phyloP scores from a whole-genome alignment of 2,888 invertebrate genomes.

The Drosophila ustulata region DNA sequence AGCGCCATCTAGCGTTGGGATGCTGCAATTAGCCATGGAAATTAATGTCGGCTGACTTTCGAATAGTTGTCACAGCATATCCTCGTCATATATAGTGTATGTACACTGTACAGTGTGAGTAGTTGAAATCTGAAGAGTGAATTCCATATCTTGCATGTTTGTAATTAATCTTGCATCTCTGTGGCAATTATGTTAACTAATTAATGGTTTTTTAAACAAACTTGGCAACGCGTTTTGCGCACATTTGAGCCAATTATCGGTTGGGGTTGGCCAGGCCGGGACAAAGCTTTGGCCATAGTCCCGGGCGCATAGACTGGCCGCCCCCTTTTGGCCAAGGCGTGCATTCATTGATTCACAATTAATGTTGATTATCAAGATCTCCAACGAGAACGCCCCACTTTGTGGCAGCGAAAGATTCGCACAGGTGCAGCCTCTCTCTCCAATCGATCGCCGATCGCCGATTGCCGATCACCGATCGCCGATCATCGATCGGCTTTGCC shows the following conservation, averaged over 20 bases:
- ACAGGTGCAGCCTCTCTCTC: constrained; percentile 52
- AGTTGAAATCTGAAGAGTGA: constrained; percentile 29
- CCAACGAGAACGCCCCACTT: constrained; percentile 77
- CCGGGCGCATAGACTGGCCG: constrained; percentile 28
- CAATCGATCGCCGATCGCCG: constrained; percentile 44
- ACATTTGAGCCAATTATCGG: constrained; percentile 71
- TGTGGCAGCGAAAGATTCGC: constrained; percentile 66
- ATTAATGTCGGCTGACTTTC: constrained; percentile 51
- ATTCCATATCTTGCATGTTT: constrained; percentile 63
- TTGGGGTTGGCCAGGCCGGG: constrained; percentile 9
- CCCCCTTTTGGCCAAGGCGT: constrained; percentile 62
- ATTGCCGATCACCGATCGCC: constrained; percentile 34
- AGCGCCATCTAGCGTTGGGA: constrained; percentile 56
- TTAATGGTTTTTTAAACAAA: constrained; percentile 76
- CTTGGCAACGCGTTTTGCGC: constrained; percentile 78
- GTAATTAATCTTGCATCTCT: constrained; percentile 68
- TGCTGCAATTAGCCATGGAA: constrained; percentile 38
- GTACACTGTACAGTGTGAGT: not conserved
- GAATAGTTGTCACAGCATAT: constrained; percentile 52
- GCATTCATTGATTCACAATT: constrained; percentile 81
- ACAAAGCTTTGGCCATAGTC: constrained; percentile 20
- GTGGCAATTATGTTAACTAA: constrained; percentile 68
- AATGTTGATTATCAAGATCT: constrained; percentile 77
- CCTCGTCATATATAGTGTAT: not conserved
- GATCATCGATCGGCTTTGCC: constrained; percentile 7